Base-by-base conservation (phyloP, 2,888 invertebrate genomes). In the Scelioninae gen. 2 region DNA sequence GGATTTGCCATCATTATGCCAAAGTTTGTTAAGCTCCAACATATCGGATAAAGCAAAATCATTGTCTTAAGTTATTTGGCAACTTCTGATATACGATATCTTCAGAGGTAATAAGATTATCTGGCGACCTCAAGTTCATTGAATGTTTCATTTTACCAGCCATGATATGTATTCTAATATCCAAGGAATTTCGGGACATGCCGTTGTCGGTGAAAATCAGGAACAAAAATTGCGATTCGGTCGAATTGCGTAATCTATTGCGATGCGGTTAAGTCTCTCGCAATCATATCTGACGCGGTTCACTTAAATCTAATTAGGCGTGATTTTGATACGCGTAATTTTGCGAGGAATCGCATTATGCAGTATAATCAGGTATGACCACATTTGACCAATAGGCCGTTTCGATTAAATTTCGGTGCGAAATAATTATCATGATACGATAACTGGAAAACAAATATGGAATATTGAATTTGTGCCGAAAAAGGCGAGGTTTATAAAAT, bases 241-340 rank as follows among this genome's bases (percentile, higher is more conserved):
- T 43, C 19, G 15, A 25, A 53, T 65, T 15, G 15, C 15, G 11
- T 57, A 37, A 57, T 50, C 39, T 18, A 19, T 37, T 39, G 52
- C 28, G 68, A 52, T 35, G 1, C 9, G 33, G 11, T 37, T 35
- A 35, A 58, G 60, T 55, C 43, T 25, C 10, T 41, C 37, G 43
- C 39, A 61, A 43, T 63, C 48, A 37, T 43, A 50, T 57, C 52
- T 41, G 28, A 7, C 31, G 13, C 35, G 46, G 41, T 57, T 63
- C 39, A 13, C 13, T 53, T 41, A 11, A 39, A 70, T 57, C 57
- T 70, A 61, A 63, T 70, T 70, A 70, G 48, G 63, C 46, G 63
- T 70, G 48, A 70, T 63, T 70, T 57, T 70, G 63, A 70, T 63
- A 70, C 41, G 22, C 39, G 43, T 10, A 50, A 63, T 63, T 70